Evolutionary conservation across 2,797 vertebrate genomes (phyloP).

Genomic region (Paramormyrops hopkinsi): DNA sequence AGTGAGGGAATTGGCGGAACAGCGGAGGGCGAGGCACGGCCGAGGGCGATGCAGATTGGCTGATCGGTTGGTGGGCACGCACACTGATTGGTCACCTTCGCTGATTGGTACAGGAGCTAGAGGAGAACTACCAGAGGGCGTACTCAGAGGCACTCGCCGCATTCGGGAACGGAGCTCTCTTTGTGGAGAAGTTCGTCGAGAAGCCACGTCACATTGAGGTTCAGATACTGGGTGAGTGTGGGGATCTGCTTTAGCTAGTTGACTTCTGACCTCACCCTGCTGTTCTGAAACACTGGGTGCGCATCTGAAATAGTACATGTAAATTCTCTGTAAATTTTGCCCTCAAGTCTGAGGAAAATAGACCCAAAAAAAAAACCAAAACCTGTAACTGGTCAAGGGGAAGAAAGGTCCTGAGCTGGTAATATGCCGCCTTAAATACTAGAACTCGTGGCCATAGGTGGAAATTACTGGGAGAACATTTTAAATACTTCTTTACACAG

Average conservation of each 20-base stretch:
- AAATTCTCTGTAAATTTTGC: not conserved
- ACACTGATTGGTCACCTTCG: not conserved
- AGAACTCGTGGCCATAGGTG: too few species aligned
- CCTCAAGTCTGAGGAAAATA: not conserved
- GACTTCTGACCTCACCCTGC: not conserved
- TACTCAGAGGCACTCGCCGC: conserved; percentile 62
- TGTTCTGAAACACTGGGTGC: not conserved
- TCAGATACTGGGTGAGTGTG: conserved; percentile 56
- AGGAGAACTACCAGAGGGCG: conserved; percentile 64
- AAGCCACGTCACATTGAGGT: conserved; percentile 67
- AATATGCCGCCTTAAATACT: not conserved
- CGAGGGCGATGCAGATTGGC: not conserved
- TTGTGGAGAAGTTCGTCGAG: conserved; percentile 69
- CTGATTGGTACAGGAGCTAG: conserved; percentile 54
- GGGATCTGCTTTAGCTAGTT: not conserved
- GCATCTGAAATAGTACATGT: not conserved
- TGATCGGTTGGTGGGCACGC: not conserved
- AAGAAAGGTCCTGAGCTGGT: not conserved
- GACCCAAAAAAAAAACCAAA: not conserved
- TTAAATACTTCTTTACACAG: too few species aligned
- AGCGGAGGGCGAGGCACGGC: not conserved
- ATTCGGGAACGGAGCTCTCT: conserved; percentile 60
- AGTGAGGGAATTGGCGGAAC: not conserved
- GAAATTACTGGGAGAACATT: too few species aligned
- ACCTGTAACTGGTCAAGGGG: not conserved